Evolutionary conservation across 2,797 vertebrate genomes (phyloP), one percentile per base, ranked within the genome.

Genomic region (Glossophaga mutica): DNA sequence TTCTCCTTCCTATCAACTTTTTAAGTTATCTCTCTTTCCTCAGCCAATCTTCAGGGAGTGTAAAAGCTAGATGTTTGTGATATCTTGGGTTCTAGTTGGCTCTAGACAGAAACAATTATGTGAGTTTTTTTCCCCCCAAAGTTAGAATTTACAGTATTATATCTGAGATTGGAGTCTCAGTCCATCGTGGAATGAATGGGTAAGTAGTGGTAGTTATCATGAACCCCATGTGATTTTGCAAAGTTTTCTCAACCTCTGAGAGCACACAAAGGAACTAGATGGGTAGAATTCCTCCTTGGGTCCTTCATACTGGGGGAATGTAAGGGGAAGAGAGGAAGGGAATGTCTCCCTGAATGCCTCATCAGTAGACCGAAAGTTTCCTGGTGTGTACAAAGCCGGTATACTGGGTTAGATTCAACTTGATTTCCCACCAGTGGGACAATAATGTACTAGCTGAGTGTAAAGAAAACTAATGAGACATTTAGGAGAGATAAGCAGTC

Each of bases 231-330:
- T 9, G 18, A 65, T 8, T 2, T 6, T 26, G 32, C 73, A 37
- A 26, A 12, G 7, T 18, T 18, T 78, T 52, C 34, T 14, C 5
- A 18, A 52, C 32, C 12, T 21, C 74, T 3, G 8, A 32, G 18
- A 34, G 32, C 0, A 1, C 29, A 32, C 1, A 34, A 22, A 44
- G 22, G 34, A 59, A 37, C 19, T 9, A 78, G 32, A 46, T 29
- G 57, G 1, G 10, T 7, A 24, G 42, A 6, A 26, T 34, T 15
- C 10, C 26, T 48, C 26, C 14, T 57, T 3, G 0, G 0, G 2
- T 19, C 44, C 22, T 39, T 10, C 1, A 50, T 77, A 22, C 32
- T 84, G 39, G 48, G 44, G 15, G 14, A 34, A 39, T 39, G 52
- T 3, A 29, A 52, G 7, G 6, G 18, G 21, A 21, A 26, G 19